Evolutionary conservation across 2,113 vertebrate species (phyloP), one percentile per base, ranked within the genome.

Genomic region (Copsychus sechellarum): DNA sequence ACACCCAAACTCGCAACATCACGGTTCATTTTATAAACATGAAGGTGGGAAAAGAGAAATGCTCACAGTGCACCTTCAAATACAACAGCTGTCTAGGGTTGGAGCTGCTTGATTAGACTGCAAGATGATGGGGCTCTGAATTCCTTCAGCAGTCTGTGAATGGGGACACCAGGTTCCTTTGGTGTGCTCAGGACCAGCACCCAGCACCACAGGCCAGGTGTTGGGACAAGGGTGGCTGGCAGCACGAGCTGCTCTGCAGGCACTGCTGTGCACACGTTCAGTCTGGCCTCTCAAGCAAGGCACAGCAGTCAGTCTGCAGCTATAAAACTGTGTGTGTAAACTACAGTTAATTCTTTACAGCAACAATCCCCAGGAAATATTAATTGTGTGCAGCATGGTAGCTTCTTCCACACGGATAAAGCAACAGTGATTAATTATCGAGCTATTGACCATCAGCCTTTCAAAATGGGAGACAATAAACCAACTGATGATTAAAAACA

Each of bases 401-500:
- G 88, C 89, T 33, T 64, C 93, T 79, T 87, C 77, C 77, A 93
- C 67, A 69, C 3, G 1, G 73, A 48, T 94, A 94, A 96, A 95
- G 91, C 90, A 96, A 76, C 72, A 34, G 62, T 65, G 80, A 96
- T 90, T 97, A 94, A 97, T 95, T 93, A 91, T 38, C 9, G 34
- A 95, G 74, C 70, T 61, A 87, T 45, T 83, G 81, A 92, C 91
- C 91, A 91, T 73, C 67, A 36, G 69, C 79, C 95, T 93, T 96
- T 86, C 8, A 8, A 28, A 82, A 79, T 83, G 45, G 51, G 47
- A 96, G 54, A 96, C 88, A 83, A 96, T 92, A 81, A 96, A 96
- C 38, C 53, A 96, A 95, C 38, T 26, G 69, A 91, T 93, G 87
- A 97, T 71, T 96, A 82, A 96, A 94, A 95, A 96, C 92, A 96